phyloP scores from a whole-genome alignment of 1,140 invertebrate genomes.

The Drosophila jambulina region DNA sequence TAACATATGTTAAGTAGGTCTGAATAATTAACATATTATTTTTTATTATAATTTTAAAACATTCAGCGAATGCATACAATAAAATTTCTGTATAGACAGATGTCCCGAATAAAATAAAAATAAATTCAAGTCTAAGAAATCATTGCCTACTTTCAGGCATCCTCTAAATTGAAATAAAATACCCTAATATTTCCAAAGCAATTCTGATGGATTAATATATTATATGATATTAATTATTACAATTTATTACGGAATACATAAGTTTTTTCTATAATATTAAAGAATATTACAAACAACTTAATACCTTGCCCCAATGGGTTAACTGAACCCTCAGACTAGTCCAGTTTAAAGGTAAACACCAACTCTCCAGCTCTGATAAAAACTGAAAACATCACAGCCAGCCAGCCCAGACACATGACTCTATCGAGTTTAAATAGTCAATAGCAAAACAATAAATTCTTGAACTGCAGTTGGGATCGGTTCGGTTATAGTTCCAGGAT shows the following conservation, averaged over 20 bases:
- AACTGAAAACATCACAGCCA: slow-evolving; percentile 22
- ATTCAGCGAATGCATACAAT: too few species aligned
- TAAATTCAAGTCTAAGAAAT: background rate
- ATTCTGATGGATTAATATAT: background rate
- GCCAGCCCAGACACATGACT: slow-evolving; percentile 11
- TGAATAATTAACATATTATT: background rate
- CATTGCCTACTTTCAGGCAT: background rate
- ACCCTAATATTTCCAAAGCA: background rate
- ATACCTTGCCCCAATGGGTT: slow-evolving; percentile 3
- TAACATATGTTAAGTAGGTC: background rate
- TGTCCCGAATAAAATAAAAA: too few species aligned
- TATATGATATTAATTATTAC: background rate
- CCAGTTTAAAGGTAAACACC: slow-evolving; percentile 64
- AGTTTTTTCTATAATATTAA: background rate
- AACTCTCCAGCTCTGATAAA: slow-evolving; percentile 41
- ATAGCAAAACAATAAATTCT: slow-evolving; percentile 76
- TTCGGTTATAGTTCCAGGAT: slow-evolving; percentile 20
- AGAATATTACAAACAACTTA: background rate
- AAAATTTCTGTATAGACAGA: too few species aligned
- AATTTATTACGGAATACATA: background rate
- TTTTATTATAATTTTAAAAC: background rate
- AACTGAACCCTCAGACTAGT: slow-evolving; percentile 30
- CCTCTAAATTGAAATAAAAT: background rate
- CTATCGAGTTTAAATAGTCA: slow-evolving; percentile 75
- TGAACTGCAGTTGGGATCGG: slow-evolving; percentile 56